Evolutionary conservation across 2,888 invertebrate genomes (phyloP), one percentile per base, ranked within the genome.

Genomic region (Dendrolimus pini): DNA sequence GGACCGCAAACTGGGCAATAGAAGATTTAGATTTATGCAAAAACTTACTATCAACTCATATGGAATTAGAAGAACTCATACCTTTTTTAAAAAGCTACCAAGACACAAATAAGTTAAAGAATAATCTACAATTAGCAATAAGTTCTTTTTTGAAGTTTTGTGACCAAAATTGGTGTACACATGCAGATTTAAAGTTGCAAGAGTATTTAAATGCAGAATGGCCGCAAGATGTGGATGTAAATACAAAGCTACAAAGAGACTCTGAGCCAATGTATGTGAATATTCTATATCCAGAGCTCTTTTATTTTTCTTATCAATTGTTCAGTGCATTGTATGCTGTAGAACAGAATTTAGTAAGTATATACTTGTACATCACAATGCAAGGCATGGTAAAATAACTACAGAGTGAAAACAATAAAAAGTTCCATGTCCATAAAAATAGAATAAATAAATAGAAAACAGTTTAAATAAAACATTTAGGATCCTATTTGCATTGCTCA

Each of bases 81-180:
- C 62, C 72, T 41, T 59, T 78, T 10, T 58, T 88, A 61, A 82
- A 79, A 66, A 71, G 60, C 53, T 61, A 73, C 59, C 62, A 67
- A 58, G 68, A 74, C 41, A 60, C 61, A 9, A 65, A 59, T 18
- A 64, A 67, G 18, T 63, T 77, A 58, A 77, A 87, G 52, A 82
- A 90, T 60, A 79, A 93, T 64, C 76, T 94, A 12, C 75, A 87
- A 56, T 79, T 93, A 57, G 95, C 94, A 2, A 89, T 96, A 14
- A 92, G 94, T 52, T 91, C 94, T 65, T 83, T 96, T 41, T 87
- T 95, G 56, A 91, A 92, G 41, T 98, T 97, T 83, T 92, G 96
- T 58, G 95, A 96, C 78, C 91, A 91, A 57, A 98, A 98, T 83
- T 97, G 96, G 93, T 94, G 94, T 56, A 95, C 97, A 0, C 96